A percentile compares a stretch with the other conserved stretches of the same genome.
Evolutionary conservation across 2,797 vertebrate species (phyloP).

Genomic region (Gymnothorax javanicus): DNA sequence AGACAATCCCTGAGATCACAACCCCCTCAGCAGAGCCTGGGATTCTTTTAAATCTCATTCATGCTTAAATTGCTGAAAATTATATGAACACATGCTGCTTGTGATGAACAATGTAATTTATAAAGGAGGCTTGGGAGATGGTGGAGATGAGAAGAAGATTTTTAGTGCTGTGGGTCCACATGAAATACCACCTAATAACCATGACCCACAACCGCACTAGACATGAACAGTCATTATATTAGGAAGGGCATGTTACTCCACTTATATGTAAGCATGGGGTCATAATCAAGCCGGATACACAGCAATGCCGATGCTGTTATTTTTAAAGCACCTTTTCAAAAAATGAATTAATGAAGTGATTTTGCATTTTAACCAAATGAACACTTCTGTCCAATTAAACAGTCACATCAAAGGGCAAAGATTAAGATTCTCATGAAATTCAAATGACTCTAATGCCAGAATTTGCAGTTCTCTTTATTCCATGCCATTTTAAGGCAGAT

Average conservation of each 20-base stretch:
- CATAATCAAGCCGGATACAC: not conserved
- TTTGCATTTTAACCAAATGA: conserved; percentile 31
- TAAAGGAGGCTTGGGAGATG: no score
- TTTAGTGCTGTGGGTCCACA: no score
- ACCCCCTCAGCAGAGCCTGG: no score
- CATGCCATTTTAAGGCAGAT: not conserved
- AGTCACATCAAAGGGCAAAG: conserved; percentile 15
- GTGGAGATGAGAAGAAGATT: no score
- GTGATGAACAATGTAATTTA: no score
- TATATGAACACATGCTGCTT: no score
- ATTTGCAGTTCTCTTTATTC: not conserved
- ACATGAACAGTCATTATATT: not conserved
- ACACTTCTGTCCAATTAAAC: conserved; percentile 24
- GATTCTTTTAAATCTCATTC: no score
- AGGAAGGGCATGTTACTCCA: not conserved
- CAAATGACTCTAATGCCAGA: not conserved
- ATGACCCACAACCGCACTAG: not conserved
- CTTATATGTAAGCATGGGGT: not conserved
- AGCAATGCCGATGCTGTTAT: not conserved
- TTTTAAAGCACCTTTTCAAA: not conserved
- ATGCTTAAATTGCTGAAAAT: no score
- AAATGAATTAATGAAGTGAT: not conserved
- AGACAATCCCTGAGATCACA: no score
- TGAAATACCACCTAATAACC: not conserved
- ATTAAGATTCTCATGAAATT: conserved; percentile 29